Evolutionary conservation across 2,888 invertebrate genomes (phyloP), one percentile per base, ranked within the genome.

Genomic region (Celastrina argiolus): DNA sequence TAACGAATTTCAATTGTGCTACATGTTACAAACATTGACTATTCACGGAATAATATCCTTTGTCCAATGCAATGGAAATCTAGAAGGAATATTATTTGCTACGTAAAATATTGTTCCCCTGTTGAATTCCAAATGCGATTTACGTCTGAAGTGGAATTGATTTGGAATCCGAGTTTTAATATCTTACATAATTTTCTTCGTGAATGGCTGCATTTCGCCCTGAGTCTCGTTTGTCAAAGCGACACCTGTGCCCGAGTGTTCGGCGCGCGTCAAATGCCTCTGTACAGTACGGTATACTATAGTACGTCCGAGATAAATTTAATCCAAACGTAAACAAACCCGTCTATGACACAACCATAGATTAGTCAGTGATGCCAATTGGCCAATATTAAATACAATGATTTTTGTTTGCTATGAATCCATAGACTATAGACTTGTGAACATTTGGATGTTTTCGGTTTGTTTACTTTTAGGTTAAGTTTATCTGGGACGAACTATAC

Each of bases 161-260:
- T 51, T 51, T 6, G 51, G 26, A 22, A 51, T 51, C 51, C 51
- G 12, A 26, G 26, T 51, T 26, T 51, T 51, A 51, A 51, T 51
- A 51, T 26, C 5, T 51, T 51, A 51, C 51, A 12, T 26, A 51
- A 51, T 51, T 22, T 45, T 45, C 45, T 4, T 12, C 36, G 36
- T 22, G 51, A 51, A 26, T 12, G 18, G 45, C 18, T 45, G 51
- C 51, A 51, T 6, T 18, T 51, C 12, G 0, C 51, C 26, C 22
- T 51, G 51, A 26, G 51, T 51, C 22, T 51, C 51, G 26, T 51
- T 51, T 51, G 51, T 51, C 51, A 51, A 51, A 51, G 51, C 51
- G 51, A 51, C 51, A 51, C 22, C 51, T 51, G 51, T 14, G 22
- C 51, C 51, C 3, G 10, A 51, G 51, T 51, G 26, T 51, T 51